These are phyloP conservation scores for Lepidochitona cinerea DNA, from an alignment of 2,888 invertebrate genomes.

Conservation along the genomic window DNA sequence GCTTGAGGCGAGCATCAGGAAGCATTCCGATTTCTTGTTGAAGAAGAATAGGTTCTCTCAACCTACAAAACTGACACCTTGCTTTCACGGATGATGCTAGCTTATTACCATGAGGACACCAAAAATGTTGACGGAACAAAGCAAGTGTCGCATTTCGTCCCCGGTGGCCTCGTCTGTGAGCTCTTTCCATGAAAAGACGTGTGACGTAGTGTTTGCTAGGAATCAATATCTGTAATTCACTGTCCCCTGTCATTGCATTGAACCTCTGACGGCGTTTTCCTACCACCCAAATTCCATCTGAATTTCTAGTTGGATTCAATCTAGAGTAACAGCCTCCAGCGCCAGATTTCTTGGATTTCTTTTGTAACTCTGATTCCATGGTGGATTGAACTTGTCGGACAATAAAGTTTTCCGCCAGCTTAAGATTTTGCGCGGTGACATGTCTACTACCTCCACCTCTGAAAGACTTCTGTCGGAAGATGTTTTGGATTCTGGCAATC, in stretches of 20 bases:
- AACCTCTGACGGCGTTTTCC: neutral
- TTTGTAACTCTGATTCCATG: neutral
- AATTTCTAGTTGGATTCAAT: neutral
- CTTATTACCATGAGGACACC: conserved; percentile 7
- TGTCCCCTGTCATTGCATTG: conserved; percentile 7
- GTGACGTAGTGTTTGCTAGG: neutral
- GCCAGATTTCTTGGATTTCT: neutral
- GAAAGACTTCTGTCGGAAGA: neutral
- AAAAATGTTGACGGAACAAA: neutral
- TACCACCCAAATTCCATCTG: conserved; percentile 7
- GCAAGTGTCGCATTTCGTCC: conserved; percentile 11
- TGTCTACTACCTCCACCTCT: neutral
- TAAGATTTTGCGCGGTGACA: neutral
- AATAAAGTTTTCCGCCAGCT: conserved; percentile 1
- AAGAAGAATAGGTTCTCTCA: neutral
- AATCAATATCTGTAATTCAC: neutral
- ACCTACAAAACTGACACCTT: neutral
- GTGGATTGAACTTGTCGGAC: conserved; percentile 1
- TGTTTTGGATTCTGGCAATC: neutral
- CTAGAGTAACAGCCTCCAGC: neutral
- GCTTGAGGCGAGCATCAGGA: neutral
- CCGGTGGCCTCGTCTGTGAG: conserved; percentile 2
- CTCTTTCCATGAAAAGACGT: neutral
- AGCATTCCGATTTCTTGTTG: neutral
- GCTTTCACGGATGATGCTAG: neutral